Conservation (phyloP, 2,888 invertebrate species). For the Cephus pygmeus region DNA sequence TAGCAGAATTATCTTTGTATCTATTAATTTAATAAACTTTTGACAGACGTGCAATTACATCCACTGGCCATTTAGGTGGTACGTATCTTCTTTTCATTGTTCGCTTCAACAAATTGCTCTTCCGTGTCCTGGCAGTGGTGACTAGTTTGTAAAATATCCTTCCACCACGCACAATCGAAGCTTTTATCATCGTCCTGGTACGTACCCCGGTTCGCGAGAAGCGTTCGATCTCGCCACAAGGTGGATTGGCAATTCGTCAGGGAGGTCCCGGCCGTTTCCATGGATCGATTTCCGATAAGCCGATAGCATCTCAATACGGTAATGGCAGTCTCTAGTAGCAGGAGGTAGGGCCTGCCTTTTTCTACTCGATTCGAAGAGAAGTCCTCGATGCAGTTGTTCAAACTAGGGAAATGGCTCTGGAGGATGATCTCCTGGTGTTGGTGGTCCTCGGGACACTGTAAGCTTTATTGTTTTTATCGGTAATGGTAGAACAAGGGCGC, state of each 20-base stretch:
- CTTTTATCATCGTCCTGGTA: not conserved
- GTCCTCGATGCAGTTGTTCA: not conserved
- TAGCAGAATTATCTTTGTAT: not conserved
- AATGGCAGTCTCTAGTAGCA: conserved; percentile 26
- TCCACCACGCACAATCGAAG: not conserved
- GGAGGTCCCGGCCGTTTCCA: conserved; percentile 24
- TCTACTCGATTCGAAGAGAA: not conserved
- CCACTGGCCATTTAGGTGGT: not conserved
- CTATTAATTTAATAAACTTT: not conserved
- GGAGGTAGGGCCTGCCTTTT: not conserved
- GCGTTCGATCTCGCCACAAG: conserved; percentile 17
- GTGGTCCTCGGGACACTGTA: not conserved
- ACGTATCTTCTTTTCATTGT: not conserved
- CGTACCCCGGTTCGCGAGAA: not conserved
- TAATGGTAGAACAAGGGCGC: conserved; percentile 37
- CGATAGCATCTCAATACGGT: conserved; percentile 40
- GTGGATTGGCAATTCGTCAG: conserved; percentile 40
- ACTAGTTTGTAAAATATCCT: not conserved
- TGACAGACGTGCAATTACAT: not conserved
- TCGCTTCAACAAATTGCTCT: not conserved
- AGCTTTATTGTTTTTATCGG: not conserved
- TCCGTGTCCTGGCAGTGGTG: too few relatives aligned
- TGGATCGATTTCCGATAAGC: conserved; percentile 11
- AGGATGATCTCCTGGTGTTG: not conserved
- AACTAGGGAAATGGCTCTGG: not conserved